These are phyloP conservation scores for Akabosia matsudoensis DNA, from an alignment of 1,140 invertebrate genomes.

Conservation along the genomic window DNA sequence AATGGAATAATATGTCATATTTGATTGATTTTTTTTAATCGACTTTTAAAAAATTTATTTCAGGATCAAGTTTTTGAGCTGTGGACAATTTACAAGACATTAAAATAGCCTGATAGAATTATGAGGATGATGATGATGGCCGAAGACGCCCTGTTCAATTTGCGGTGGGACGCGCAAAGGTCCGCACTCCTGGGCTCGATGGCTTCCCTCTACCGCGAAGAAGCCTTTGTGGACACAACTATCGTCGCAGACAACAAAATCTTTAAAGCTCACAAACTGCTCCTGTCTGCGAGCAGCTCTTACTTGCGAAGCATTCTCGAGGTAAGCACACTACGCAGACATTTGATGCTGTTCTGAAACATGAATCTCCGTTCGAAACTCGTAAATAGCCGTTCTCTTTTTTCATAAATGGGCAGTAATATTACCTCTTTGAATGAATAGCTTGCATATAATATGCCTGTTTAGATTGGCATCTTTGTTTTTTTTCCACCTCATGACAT, in stretches of 20 bases:
- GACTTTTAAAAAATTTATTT: background rate
- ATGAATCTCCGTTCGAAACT: no score
- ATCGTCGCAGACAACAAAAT: constrained; percentile 51
- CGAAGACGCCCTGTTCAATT: constrained; percentile 38
- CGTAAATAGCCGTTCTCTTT: no score
- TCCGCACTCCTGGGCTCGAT: constrained; percentile 42
- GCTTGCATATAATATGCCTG: no score
- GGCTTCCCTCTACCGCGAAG: constrained; percentile 38
- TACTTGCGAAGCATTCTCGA: constrained; percentile 51
- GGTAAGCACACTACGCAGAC: constrained; percentile 42
- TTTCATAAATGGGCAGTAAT: no score
- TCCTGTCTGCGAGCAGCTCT: constrained; percentile 53
- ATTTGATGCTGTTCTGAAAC: no score
- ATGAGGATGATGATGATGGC: constrained; percentile 29
- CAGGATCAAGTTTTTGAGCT: background rate
- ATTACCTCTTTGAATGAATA: no score
- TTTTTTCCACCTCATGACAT: no score
- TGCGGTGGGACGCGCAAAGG: constrained; percentile 45
- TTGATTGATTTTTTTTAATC: no score
- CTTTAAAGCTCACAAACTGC: constrained; percentile 53
- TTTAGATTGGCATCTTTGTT: no score
- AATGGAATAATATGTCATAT: background rate
- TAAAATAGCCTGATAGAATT: background rate
- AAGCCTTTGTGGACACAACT: constrained; percentile 49
- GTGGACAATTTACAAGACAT: background rate